Evolutionary conservation across 2,888 invertebrate species (phyloP), one percentile per base, ranked within the genome.

Genomic region (Trichopoda pennipes): DNA sequence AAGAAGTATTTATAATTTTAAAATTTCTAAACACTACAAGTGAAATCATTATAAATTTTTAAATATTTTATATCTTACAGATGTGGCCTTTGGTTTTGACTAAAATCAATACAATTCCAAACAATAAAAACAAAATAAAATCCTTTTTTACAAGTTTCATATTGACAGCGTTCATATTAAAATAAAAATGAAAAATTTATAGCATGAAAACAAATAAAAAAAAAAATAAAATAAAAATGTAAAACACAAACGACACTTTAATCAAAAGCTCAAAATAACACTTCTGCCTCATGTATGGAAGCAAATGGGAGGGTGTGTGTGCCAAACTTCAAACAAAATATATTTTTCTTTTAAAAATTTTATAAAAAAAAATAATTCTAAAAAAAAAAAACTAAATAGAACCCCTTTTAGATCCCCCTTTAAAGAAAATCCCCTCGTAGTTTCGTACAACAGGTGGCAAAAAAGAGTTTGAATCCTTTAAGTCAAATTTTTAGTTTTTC

Each of bases 61-160:
- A 63, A 75, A 83, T 79, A 76, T 84, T 84, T 84, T 87, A 86
- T 89, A 87, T 88, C 87, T 90, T 90, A 89, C 90, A 90, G 91
- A 90, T 89, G 89, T 90, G 90, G 91, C 89, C 89, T 90, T 90
- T 91, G 90, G 89, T 90, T 90, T 91, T 89, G 91, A 90, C 89
- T 90, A 90, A 87, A 86, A 84, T 72, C 79, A 68, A 75, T 23
- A 77, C 63, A 70, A 77, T 21, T 70, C 42, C 49, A 81, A 68
- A 56, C n/a, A n/a, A n/a, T n/a, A n/a, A n/a, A n/a, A n/a, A n/a
- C n/a, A n/a, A n/a, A 56, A 79, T 66, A 14, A 80, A 82, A 72
- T 49, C 69, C 69, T 64, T 55, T 68, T 76, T 58, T 68, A 66
- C 70, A 74, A 81, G 70, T 72, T 75, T 73, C 63, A 74, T 64